These are phyloP conservation scores for Pelosia muscerda DNA, from an alignment of 2,888 invertebrate genomes.

Conservation along the genomic window DNA sequence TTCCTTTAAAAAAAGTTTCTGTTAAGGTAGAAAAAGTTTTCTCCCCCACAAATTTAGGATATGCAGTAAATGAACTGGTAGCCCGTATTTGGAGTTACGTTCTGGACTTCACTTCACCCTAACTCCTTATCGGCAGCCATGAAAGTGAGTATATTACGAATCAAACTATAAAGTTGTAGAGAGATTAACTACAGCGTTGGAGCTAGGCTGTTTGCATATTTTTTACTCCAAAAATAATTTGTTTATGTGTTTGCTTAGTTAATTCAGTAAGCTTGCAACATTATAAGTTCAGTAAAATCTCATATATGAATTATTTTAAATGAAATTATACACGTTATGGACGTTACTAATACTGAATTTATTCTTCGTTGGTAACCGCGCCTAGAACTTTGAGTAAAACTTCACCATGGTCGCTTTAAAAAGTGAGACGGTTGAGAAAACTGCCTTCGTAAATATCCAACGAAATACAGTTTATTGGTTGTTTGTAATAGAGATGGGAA, in stretches of 20 bases:
- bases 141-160: too few relatives aligned
- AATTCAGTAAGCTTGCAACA: background rate
- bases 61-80: too few relatives aligned
- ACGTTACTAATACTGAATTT: background rate
- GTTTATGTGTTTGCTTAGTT: too few relatives aligned
- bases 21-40: too few relatives aligned
- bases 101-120: too few relatives aligned
- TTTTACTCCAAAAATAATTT: background rate
- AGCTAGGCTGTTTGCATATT: too few relatives aligned
- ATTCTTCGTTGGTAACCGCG: background rate
- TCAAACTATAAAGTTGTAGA: too few relatives aligned
- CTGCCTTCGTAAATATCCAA: slow-evolving; percentile 5
- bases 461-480: slow-evolving; percentile 14
- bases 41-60: too few relatives aligned
- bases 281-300: background rate
- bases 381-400: background rate
- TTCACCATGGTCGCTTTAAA: background rate
- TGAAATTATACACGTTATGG: background rate
- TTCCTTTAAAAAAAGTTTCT: background rate
- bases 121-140: too few relatives aligned
- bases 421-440: background rate
- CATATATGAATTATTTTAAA: background rate
- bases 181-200: too few relatives aligned
- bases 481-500: slow-evolving; percentile 13
- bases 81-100: too few relatives aligned